Conservation (phyloP, 2,797 vertebrate genomes). For the Lophotriccus pileatus region DNA sequence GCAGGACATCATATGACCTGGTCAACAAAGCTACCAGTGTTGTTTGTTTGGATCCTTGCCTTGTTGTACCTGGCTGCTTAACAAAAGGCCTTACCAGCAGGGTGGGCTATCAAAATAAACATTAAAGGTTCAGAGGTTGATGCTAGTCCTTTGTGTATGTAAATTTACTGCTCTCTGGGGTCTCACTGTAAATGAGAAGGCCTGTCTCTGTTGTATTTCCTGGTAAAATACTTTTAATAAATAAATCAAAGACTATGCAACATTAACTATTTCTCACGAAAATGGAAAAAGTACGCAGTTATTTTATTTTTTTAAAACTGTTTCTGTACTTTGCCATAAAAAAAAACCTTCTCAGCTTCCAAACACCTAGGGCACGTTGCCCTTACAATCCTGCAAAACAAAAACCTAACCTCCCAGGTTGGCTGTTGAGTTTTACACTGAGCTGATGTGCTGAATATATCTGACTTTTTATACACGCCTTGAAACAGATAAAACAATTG, state of each 20-base stretch:
- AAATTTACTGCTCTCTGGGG: conserved; percentile 80
- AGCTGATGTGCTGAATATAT: conserved; percentile 8
- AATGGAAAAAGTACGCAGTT: neutral
- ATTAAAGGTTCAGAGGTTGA: conserved; percentile 80
- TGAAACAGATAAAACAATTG: conserved; percentile 9
- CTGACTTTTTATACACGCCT: neutral
- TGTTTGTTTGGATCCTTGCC: conserved; percentile 56
- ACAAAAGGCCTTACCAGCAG: conserved; percentile 82
- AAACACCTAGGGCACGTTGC: neutral
- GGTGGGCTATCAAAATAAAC: conserved; percentile 82
- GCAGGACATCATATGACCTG: conserved; percentile 80
- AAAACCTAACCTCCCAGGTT: neutral
- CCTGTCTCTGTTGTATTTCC: conserved; percentile 80
- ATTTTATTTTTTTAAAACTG: neutral
- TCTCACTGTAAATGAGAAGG: conserved; percentile 78
- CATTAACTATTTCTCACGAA: conserved; percentile 73
- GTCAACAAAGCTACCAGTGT: conserved; percentile 70
- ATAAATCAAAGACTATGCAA: conserved; percentile 78
- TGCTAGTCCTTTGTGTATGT: conserved; percentile 81
- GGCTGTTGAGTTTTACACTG: neutral
- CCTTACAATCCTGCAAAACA: neutral
- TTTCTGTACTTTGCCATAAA: neutral
- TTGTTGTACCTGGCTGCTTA: conserved; percentile 82
- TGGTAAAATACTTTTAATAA: conserved; percentile 81
- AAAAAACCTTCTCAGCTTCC: neutral